Evolutionary conservation across 1,140 invertebrate genomes (phyloP), one percentile per base, ranked within the genome.

Genomic region (Megathymus violae): DNA sequence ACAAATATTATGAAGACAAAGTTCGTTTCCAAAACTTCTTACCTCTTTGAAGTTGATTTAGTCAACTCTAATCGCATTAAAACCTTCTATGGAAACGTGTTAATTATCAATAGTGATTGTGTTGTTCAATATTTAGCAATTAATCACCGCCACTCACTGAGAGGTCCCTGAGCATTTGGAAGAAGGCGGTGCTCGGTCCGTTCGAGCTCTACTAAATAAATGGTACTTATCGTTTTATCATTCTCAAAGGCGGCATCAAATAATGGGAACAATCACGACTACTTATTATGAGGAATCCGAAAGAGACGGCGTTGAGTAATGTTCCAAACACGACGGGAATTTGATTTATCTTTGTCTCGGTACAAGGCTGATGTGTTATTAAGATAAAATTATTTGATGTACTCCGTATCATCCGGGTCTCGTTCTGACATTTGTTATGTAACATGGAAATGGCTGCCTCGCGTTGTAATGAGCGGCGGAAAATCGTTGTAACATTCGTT

Each of bases 371-470:
- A 41, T 15, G 38, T 41, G 38, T 41, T 41, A 41, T 41, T 41
- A 15, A 41, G 38, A 41, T 41, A 41, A 41, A 41, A 41, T 41
- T 41, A 14, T 41, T 41, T 41, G 38, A 41, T 16, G 15, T 41
- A 41, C 34, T 36, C 34, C 10, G 34, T 11, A 36, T 36, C 34
- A 36, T 36, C 34, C 34, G 34, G 34, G 34, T 36, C 27, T 31
- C 34, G 34, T 36, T 36, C 34, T 36, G 34, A 36, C 34, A 36
- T 36, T 36, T 36, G 34, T 36, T 36, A 36, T 36, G 34, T 36
- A 36, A 36, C 34, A 11, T 36, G 34, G 34, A 36, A 36, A 36
- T 36, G 34, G 34, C 34, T 36, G 34, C 34, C 34, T 36, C 34
- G 34, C 34, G 34, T 36, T 36, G 34, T 36, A 36, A 36, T 36